A percentile compares a stretch with the other conserved stretches of the same genome.
Conservation (phyloP, 1,140 invertebrate species). For the Diachasma alloeum region DNA sequence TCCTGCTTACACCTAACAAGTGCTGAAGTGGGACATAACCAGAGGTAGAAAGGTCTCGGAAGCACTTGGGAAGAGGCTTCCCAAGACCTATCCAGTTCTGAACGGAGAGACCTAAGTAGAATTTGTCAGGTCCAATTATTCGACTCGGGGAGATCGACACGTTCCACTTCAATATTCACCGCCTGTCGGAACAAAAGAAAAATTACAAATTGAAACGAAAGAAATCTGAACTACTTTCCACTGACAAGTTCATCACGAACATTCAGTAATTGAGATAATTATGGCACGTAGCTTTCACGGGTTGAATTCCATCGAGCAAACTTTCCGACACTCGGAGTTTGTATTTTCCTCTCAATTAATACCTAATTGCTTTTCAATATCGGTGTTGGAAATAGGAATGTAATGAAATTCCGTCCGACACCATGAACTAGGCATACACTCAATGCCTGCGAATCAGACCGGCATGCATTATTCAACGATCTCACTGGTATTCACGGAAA, state of each 20-base stretch:
- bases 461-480: constrained; percentile 22
- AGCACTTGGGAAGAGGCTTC: too few relatives aligned
- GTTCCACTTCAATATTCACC: too few relatives aligned
- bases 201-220: too few relatives aligned
- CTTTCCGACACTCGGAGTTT: background rate
- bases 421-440: background rate
- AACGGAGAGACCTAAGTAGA: too few relatives aligned
- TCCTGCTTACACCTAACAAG: too few relatives aligned
- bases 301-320: background rate
- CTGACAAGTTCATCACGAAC: too few relatives aligned
- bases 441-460: background rate
- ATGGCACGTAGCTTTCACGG: background rate
- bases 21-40: too few relatives aligned
- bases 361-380: constrained; percentile 25
- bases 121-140: too few relatives aligned
- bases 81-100: too few relatives aligned
- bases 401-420: background rate
- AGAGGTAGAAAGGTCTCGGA: too few relatives aligned
- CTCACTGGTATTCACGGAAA: background rate
- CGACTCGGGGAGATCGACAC: too few relatives aligned
- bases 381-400: background rate
- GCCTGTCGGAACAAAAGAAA: background rate
- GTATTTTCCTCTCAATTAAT: background rate
- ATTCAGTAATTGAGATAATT: background rate
- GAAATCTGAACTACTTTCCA: too few relatives aligned